Conservation (phyloP, 2,888 invertebrate genomes). For the Drosophila rubida region DNA sequence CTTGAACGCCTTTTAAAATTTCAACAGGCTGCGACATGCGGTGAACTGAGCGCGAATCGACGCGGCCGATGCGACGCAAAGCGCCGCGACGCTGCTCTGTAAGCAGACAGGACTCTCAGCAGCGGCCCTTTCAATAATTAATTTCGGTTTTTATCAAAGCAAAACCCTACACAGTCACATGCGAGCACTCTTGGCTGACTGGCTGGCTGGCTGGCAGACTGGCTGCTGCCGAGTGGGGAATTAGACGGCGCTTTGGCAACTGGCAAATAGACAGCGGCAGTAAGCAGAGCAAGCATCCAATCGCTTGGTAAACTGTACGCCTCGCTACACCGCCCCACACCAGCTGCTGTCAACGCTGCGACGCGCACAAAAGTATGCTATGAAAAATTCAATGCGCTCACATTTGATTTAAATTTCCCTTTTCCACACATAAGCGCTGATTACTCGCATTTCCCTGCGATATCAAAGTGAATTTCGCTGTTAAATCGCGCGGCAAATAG, state of each 20-base stretch:
- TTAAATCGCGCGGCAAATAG: slow-evolving; percentile 80
- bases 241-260: slow-evolving; percentile 52
- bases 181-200: slow-evolving; percentile 16
- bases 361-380: slow-evolving; percentile 55
- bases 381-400: slow-evolving; percentile 70
- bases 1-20: slow-evolving; percentile 80
- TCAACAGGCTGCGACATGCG: slow-evolving; percentile 56
- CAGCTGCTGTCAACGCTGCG: slow-evolving; percentile 33
- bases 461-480: slow-evolving; percentile 72
- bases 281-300: slow-evolving; percentile 7
- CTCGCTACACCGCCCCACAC: background rate
- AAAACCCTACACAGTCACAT: slow-evolving; percentile 32
- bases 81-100: background rate
- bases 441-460: slow-evolving; percentile 35
- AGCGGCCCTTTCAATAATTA: slow-evolving; percentile 74
- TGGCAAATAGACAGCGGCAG: slow-evolving; percentile 64
- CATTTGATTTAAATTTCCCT: slow-evolving; percentile 77
- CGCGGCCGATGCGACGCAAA: slow-evolving; percentile 15
- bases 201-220: slow-evolving; percentile 24
- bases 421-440: slow-evolving; percentile 35
- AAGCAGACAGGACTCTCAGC: slow-evolving; percentile 29
- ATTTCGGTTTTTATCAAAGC: slow-evolving; percentile 80
- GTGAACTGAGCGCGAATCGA: slow-evolving; percentile 49
- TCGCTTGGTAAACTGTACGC: background rate
- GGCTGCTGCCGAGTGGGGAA: slow-evolving; percentile 56